phyloP scores from a whole-genome alignment of 1,140 invertebrate species.

The Globodera rostochiensis region DNA sequence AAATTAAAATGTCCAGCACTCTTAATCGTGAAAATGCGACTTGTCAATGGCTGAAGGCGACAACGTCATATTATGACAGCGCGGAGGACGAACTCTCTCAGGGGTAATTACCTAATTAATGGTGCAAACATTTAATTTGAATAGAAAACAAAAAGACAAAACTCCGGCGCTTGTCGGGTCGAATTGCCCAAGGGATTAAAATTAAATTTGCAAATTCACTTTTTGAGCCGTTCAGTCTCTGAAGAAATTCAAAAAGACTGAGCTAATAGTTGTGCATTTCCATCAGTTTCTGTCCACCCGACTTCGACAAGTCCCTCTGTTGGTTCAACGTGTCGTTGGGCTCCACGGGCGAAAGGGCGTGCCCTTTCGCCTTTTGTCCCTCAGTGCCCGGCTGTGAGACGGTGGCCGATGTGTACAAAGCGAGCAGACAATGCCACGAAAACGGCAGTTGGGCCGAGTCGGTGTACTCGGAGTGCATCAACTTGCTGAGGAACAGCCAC shows the following conservation, averaged over 20 bases:
- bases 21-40: conserved; percentile 36
- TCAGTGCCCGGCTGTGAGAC: conserved; percentile 57
- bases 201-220: not conserved
- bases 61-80: not conserved
- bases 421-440: conserved; percentile 48
- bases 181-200: not conserved
- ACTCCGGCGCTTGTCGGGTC: too few relatives aligned
- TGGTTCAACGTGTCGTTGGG: conserved; percentile 56
- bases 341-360: conserved; percentile 46
- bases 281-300: conserved; percentile 27
- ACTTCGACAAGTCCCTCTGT: conserved; percentile 46
- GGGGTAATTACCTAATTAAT: not conserved
- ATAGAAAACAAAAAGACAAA: too few relatives aligned
- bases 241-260: not conserved
- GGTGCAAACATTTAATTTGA: too few relatives aligned
- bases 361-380: conserved; percentile 61
- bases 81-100: not conserved
- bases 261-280: not conserved
- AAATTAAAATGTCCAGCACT: conserved; percentile 9
- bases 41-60: conserved; percentile 25
- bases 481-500: conserved; percentile 41
- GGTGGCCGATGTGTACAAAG: conserved; percentile 50
- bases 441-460: conserved; percentile 58
- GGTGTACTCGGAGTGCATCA: conserved; percentile 56
- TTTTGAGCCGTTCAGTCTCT: not conserved